phyloP scores from a whole-genome alignment of 2,113 vertebrate genomes.

The Opisthocomus hoazin region DNA sequence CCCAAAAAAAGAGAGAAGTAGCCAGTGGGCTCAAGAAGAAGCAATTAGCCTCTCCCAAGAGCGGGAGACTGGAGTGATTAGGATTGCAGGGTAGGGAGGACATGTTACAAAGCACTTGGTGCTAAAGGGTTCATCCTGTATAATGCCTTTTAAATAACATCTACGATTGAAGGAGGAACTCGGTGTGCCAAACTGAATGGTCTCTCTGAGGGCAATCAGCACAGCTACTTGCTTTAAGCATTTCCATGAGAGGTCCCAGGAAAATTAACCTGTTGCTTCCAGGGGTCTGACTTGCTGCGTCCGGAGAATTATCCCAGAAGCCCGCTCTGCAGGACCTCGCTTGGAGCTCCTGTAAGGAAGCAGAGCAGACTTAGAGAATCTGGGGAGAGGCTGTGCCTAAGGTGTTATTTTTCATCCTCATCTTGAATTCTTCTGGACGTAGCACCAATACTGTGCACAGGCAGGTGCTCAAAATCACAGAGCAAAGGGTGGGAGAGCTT shows the following conservation, averaged over 20 bases:
- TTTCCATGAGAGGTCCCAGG: background rate
- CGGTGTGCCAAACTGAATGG: background rate
- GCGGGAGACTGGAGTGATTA: background rate
- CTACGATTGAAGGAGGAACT: background rate
- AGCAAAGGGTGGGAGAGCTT: background rate
- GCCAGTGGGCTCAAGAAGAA: background rate
- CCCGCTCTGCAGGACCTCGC: fast-evolving
- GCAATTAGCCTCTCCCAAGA: background rate
- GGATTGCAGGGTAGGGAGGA: background rate
- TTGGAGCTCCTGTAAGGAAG: background rate
- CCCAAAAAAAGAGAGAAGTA: background rate
- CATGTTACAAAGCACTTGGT: background rate
- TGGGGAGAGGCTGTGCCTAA: background rate
- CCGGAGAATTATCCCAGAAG: background rate
- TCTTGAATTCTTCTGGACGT: background rate
- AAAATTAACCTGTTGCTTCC: background rate
- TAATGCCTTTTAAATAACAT: background rate
- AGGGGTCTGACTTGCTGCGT: background rate
- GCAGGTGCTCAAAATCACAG: background rate
- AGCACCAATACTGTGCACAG: background rate
- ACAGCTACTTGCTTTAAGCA: background rate
- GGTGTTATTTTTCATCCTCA: background rate
- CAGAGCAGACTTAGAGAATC: background rate
- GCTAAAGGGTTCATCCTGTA: background rate
- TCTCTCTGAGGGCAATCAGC: constrained; percentile 16